phyloP scores from a whole-genome alignment of 2,113 vertebrate species.

The Gymnorhina tibicen region DNA sequence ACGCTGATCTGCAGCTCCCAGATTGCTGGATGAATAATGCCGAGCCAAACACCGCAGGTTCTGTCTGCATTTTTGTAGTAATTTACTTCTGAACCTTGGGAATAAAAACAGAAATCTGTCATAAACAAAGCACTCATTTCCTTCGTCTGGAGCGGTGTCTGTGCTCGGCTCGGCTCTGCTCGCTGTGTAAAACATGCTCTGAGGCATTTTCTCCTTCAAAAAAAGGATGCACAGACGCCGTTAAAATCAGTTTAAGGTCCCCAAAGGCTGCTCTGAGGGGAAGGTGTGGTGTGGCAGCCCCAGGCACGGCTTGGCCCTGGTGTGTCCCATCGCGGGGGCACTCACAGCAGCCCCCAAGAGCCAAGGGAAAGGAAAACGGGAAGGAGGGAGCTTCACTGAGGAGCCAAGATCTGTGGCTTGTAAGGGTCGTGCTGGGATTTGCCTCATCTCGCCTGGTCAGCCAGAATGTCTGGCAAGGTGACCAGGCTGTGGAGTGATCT shows the following conservation, averaged over 20 bases:
- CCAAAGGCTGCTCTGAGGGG: not conserved
- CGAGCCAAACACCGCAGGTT: not conserved
- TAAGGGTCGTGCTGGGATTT: no score
- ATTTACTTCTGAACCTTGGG: conserved; percentile 56
- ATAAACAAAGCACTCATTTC: conserved; percentile 34
- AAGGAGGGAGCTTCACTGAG: not conserved
- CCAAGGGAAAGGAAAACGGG: not conserved
- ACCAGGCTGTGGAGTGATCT: not conserved
- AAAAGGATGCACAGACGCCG: not conserved
- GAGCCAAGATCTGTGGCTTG: not conserved
- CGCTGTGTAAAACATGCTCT: not conserved
- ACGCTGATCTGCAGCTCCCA: not conserved
- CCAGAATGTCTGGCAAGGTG: not conserved
- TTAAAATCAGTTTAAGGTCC: not conserved
- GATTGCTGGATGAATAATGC: conserved; percentile 27
- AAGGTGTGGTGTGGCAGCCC: not conserved
- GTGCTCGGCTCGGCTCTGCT: accelerated
- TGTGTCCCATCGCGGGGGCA: not conserved
- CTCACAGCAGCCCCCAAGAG: not conserved
- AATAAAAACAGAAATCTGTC: conserved; percentile 36
- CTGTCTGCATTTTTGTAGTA: conserved; percentile 18
- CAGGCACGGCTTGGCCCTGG: accelerated
- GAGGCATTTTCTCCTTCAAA: not conserved
- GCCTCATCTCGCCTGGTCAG: accelerated
- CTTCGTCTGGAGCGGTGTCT: not conserved